Conservation (phyloP, 2,113 vertebrate genomes). For the Cyprinodon brontotheroides region DNA sequence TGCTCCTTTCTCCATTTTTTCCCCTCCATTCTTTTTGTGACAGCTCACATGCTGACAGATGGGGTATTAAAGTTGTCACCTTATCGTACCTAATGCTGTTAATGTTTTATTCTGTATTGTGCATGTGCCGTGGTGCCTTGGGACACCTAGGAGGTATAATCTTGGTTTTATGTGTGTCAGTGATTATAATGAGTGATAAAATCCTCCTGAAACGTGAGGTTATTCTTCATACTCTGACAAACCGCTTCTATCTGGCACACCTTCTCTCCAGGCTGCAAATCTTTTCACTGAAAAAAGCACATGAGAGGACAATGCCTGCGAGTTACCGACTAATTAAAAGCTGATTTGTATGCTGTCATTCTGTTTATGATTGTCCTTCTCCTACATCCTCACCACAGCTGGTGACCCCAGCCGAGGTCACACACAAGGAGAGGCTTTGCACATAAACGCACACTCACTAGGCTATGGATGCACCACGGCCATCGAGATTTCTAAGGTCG, state of each 20-base stretch:
- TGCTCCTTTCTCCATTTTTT: conserved; percentile 14
- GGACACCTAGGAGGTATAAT: conserved; percentile 31
- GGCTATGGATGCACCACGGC: conserved; percentile 68
- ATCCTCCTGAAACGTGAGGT: conserved; percentile 56
- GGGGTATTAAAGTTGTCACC: conserved; percentile 60
- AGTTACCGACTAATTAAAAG: conserved; percentile 42
- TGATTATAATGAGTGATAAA: conserved; percentile 30
- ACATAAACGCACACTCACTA: conserved; percentile 36
- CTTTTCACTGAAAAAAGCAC: conserved; percentile 22
- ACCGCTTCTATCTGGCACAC: conserved; percentile 33
- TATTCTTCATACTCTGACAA: conserved; percentile 1
- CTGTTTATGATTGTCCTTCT: conserved; percentile 56
- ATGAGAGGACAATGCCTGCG: neutral
- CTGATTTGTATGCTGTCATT: conserved; percentile 48
- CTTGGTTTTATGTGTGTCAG: conserved; percentile 3
- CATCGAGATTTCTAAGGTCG: conserved; percentile 66
- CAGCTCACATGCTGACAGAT: conserved; percentile 60
- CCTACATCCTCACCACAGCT: conserved; percentile 75
- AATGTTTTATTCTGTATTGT: conserved; percentile 68
- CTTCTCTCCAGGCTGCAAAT: conserved; percentile 29
- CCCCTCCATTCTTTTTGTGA: conserved; percentile 43
- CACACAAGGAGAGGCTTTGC: conserved; percentile 35
- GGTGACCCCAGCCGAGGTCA: conserved; percentile 77
- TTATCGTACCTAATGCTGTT: conserved; percentile 49
- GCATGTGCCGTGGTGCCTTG: conserved; percentile 16